A percentile compares a stretch with the other conserved stretches of the same genome.
These are phyloP conservation scores for Odobenus rosmarus DNA, from an alignment of 2,113 vertebrate genomes.

Conservation along the genomic window DNA sequence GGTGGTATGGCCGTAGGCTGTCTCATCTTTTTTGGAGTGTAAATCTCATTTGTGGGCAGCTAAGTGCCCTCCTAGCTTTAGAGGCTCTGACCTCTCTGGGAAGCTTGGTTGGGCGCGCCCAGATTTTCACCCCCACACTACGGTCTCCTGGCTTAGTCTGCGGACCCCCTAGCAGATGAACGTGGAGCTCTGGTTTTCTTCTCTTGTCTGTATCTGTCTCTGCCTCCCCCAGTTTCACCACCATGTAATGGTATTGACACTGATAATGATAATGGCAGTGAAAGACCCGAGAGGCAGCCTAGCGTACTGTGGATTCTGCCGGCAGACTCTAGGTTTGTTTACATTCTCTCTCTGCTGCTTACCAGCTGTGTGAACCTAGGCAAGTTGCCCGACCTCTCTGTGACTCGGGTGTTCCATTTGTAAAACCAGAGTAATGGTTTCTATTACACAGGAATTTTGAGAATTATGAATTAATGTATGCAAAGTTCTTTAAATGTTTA, in stretches of 20 bases:
- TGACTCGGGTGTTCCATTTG: not conserved
- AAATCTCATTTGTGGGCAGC: not conserved
- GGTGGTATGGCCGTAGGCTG: not conserved
- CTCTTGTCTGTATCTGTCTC: not conserved
- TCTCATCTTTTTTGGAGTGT: not conserved
- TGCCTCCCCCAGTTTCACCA: not conserved
- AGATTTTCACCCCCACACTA: not conserved
- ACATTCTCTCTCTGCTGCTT: not conserved
- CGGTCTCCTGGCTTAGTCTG: not conserved
- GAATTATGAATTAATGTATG: not conserved
- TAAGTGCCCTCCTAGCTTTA: not conserved
- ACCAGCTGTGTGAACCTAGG: too few species aligned
- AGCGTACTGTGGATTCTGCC: not conserved
- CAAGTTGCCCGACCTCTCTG: not conserved
- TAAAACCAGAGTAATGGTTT: not conserved
- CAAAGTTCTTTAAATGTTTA: not conserved
- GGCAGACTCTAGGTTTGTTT: not conserved
- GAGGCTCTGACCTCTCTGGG: not conserved
- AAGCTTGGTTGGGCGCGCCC: not conserved
- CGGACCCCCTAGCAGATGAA: not conserved
- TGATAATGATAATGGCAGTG: not conserved
- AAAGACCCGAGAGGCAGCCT: not conserved
- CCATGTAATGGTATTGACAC: not conserved
- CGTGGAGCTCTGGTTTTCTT: not conserved
- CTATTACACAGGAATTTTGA: not conserved